These are phyloP conservation scores for Pollenia amentaria DNA, from an alignment of 2,888 invertebrate species.

Conservation along the genomic window DNA sequence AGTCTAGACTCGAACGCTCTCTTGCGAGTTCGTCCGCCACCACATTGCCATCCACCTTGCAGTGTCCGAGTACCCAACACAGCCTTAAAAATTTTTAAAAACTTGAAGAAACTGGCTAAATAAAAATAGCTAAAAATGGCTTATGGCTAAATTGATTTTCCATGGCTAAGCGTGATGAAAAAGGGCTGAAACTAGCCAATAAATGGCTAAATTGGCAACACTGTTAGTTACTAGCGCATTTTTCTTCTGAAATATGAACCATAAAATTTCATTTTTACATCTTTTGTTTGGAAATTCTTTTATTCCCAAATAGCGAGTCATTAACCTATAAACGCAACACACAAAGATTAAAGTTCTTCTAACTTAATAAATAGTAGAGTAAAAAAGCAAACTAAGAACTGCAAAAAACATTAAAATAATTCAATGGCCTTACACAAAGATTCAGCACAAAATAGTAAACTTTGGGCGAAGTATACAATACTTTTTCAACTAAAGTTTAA, in stretches of 20 bases:
- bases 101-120: no score
- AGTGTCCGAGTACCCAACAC: no score
- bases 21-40: no score
- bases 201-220: no score
- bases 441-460: not conserved
- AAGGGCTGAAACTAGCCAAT: no score
- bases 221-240: no score
- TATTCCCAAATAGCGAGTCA: slow-evolving; percentile 1
- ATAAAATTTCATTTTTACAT: not conserved
- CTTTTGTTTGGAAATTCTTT: not conserved
- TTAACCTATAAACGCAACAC: not conserved
- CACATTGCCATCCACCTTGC: no score
- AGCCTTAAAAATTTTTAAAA: no score
- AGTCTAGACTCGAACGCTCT: no score
- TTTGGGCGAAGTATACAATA: not conserved
- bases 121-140: no score
- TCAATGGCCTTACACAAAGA: not conserved
- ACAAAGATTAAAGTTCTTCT: slow-evolving; percentile 15
- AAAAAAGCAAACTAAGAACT: not conserved
- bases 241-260: not conserved
- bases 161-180: no score
- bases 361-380: not conserved
- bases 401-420: not conserved
- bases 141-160: no score
- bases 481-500: slow-evolving; percentile 11